Evolutionary conservation across 2,797 vertebrate genomes (phyloP).

Genomic region (Acrocephalus scirpaceus): DNA sequence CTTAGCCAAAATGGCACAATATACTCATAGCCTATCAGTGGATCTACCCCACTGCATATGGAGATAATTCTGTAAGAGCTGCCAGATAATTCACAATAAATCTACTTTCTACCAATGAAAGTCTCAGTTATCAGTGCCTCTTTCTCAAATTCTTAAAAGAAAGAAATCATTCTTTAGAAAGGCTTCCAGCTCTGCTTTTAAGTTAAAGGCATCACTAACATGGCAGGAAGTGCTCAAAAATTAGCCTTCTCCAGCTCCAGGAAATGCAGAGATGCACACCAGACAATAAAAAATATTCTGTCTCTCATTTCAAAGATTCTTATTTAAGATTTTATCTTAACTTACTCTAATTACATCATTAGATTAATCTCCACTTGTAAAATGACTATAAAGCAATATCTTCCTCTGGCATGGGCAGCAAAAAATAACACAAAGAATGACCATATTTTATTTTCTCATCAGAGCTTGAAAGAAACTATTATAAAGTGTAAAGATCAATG

Average conservation of each 20-base stretch:
- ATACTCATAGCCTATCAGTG: neutral
- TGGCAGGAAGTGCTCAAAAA: neutral
- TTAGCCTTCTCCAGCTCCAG: neutral
- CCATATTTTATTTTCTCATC: conserved; percentile 29
- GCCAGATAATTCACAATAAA: neutral
- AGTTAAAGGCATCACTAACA: neutral
- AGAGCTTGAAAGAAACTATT: neutral
- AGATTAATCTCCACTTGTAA: neutral
- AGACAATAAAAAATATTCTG: neutral
- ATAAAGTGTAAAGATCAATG: conserved; percentile 10
- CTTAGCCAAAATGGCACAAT: neutral
- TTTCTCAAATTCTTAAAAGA: neutral
- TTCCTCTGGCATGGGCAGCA: neutral
- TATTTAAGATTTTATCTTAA: neutral
- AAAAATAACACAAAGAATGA: neutral
- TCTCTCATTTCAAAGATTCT: neutral
- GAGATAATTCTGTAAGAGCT: neutral
- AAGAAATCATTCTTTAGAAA: neutral
- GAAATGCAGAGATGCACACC: neutral
- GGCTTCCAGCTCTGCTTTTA: neutral
- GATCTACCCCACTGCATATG: neutral
- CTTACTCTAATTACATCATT: neutral
- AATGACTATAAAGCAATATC: neutral
- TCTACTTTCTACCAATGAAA: neutral
- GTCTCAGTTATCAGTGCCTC: neutral